Conservation (phyloP, 2,113 vertebrate genomes). For the Equus przewalskii region DNA sequence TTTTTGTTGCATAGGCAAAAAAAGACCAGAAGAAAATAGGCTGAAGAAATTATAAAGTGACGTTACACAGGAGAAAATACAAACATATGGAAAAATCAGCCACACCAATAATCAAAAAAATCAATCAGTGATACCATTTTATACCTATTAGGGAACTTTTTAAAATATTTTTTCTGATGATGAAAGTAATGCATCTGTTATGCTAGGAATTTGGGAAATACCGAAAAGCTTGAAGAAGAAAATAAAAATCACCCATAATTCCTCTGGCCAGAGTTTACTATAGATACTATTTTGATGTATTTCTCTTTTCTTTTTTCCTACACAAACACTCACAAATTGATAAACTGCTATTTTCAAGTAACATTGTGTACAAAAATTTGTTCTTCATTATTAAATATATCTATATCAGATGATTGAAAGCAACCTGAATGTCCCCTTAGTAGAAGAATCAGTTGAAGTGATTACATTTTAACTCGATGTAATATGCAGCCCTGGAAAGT, state of each 20-base stretch:
- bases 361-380: neutral
- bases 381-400: neutral
- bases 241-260: neutral
- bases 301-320: neutral
- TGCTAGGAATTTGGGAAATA: conserved; percentile 1
- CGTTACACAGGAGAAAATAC: neutral
- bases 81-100: neutral
- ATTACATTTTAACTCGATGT: neutral
- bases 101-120: neutral
- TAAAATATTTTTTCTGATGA: neutral
- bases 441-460: conserved; percentile 2
- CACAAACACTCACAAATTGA: neutral
- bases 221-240: neutral
- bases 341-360: neutral
- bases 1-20: neutral
- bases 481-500: neutral
- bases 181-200: neutral
- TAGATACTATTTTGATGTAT: neutral
- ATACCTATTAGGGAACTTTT: neutral
- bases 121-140: neutral
- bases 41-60: conserved; percentile 31
- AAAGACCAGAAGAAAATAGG: neutral
- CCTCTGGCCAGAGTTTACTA: neutral
- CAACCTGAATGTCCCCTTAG: neutral
- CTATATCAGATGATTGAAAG: neutral